Evolutionary conservation across 1,140 invertebrate genomes (phyloP), one percentile per base, ranked within the genome.

Genomic region (Mactra quadrangularis): DNA sequence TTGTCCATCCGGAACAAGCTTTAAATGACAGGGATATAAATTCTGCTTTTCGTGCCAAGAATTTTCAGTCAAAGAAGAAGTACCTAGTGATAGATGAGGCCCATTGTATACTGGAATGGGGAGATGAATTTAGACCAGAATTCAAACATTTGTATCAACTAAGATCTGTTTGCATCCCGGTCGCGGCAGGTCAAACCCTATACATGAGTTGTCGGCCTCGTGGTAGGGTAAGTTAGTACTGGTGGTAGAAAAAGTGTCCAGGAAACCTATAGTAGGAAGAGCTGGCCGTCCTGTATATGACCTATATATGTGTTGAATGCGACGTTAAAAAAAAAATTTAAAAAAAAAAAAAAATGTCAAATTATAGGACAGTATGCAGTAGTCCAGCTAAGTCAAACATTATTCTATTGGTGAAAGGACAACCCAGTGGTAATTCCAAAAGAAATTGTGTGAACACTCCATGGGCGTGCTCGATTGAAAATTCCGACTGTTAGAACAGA

Each of bases 401-500:
- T 59, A 33, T 38, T 7, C 55, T 75, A 2, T 0, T 59, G 11
- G 72, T 75, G 9, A 25, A 19, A 45, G 59, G 35, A 38, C 35
- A 53, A 35, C 72, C 72, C 17, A 75, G 72, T 75, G 27, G 53
- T 13, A 75, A 22, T 33, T 22, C 55, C 25, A 75, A 59, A 60
- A 53, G 72, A 41, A 59, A 75, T 35, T 41, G 31, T 60, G 31
- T 50, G n/a, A 38, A 27, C 50, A 53, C 70, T 25, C 70, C 70
- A 47, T 74, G 35, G 25, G 66, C 3, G 66, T 52, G 66, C 66
- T 71, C 45, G 66, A 71, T 71, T 71, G 66, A 45, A 71, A 71
- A 71, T 71, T 71, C 66, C 47, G 66, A 47, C 66, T 71, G 66
- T 71, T 71, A 71, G 66, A 71, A 71, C 41, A 13, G 66, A n/a